Conservation (phyloP, 2,797 vertebrate species). For the Huso huso region DNA sequence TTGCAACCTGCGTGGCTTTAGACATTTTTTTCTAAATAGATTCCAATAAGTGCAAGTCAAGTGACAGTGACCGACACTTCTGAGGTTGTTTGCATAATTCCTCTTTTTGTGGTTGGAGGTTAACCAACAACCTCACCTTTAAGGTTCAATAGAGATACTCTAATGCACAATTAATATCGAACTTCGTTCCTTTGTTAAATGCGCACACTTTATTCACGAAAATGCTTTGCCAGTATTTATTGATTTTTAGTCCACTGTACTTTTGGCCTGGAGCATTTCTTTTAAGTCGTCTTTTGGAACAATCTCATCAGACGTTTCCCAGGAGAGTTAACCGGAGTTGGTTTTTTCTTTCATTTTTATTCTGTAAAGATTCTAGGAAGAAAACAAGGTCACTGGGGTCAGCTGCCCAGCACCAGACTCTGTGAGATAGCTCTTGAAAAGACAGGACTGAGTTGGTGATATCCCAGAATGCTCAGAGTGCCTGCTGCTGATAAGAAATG, state of each 20-base stretch:
- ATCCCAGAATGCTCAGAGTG: conserved; percentile 56
- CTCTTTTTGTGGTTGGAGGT: background rate
- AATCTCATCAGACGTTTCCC: conserved; percentile 53
- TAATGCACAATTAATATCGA: background rate
- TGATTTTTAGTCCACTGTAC: conserved; percentile 14
- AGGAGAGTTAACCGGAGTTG: conserved; percentile 32
- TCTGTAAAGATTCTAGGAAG: conserved; percentile 36
- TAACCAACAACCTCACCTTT: background rate
- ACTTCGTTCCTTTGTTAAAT: background rate
- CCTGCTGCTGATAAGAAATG: conserved; percentile 72
- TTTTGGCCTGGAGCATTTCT: conserved; percentile 27
- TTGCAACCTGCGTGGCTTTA: too few relatives aligned
- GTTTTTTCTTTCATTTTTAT: conserved; percentile 55
- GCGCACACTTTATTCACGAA: conserved; percentile 19
- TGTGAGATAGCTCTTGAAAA: conserved; percentile 50
- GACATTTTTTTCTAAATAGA: background rate
- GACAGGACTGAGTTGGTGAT: conserved; percentile 48
- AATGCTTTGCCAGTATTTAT: conserved; percentile 25
- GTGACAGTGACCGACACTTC: background rate
- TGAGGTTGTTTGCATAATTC: background rate
- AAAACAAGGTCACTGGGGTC: conserved; percentile 54
- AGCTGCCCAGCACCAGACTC: conserved; percentile 46
- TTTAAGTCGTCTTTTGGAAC: conserved; percentile 54
- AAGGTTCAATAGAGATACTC: background rate
- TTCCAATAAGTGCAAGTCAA: background rate